Evolutionary conservation across 2,888 invertebrate genomes (phyloP).

Genomic region (Oegoconia quadripuncta): DNA sequence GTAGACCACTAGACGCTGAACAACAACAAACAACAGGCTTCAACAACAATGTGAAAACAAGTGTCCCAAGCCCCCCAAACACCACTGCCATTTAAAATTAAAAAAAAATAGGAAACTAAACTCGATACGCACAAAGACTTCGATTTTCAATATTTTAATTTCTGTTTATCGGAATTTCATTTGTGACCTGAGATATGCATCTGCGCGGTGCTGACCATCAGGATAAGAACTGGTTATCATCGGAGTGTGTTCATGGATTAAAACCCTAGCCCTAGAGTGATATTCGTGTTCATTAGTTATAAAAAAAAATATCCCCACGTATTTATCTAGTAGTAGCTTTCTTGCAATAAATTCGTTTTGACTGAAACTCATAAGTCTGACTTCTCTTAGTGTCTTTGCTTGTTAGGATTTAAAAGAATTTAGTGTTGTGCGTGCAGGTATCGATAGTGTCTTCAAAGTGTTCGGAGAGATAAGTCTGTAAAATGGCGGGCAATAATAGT

Average conservation of each 20-base stretch:
- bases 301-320: slow-evolving; percentile 30
- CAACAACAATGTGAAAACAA: no score
- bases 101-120: slow-evolving; percentile 16
- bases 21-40: slow-evolving; percentile 13
- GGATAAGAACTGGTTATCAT: slow-evolving; percentile 20
- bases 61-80: no score
- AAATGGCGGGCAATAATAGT: slow-evolving; percentile 64
- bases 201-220: slow-evolving; percentile 51
- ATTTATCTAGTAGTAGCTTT: slow-evolving; percentile 33
- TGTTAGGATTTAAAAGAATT: slow-evolving; percentile 11
- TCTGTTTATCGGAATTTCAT: slow-evolving; percentile 54
- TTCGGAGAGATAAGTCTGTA: slow-evolving; percentile 34
- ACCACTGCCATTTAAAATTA: slow-evolving; percentile 44
- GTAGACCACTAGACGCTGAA: slow-evolving; percentile 32
- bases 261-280: slow-evolving; percentile 36
- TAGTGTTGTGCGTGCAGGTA: slow-evolving; percentile 24
- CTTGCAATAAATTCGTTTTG: slow-evolving; percentile 41
- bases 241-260: slow-evolving; percentile 42
- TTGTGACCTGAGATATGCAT: slow-evolving; percentile 66
- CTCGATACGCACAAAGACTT: slow-evolving; percentile 38
- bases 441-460: slow-evolving; percentile 29
- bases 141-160: slow-evolving; percentile 16
- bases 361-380: slow-evolving; percentile 59
- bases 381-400: slow-evolving; percentile 26
- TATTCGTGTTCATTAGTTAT: slow-evolving; percentile 70